Evolutionary conservation across 2,113 vertebrate genomes (phyloP).

Genomic region (Narcine bancroftii): DNA sequence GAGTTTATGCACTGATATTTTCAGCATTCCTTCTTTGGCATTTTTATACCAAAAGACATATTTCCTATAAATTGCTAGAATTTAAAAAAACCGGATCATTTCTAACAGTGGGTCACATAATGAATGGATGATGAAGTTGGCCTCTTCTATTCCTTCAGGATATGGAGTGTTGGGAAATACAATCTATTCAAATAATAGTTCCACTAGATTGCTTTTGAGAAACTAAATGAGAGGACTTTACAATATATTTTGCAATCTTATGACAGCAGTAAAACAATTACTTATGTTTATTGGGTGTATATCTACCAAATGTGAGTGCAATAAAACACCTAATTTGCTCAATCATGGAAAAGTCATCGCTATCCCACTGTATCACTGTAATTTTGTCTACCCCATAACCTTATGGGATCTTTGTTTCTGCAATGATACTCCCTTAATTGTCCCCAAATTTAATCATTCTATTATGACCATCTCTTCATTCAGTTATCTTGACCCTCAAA

Average conservation of each 20-base stretch:
- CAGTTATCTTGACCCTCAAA: no score
- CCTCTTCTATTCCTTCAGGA: neutral
- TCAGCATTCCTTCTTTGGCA: neutral
- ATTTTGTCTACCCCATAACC: no score
- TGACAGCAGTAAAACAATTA: slow-evolving; percentile 14
- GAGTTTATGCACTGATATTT: neutral
- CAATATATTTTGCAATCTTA: neutral
- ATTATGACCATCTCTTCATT: no score
- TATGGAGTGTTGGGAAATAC: neutral
- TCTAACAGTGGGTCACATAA: neutral
- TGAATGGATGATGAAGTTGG: neutral
- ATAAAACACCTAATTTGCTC: neutral
- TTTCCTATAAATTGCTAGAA: neutral
- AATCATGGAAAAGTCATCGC: neutral
- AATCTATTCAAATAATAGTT: neutral
- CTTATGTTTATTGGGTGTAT: neutral
- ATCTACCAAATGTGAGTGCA: neutral
- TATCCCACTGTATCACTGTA: no score
- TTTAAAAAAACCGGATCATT: neutral
- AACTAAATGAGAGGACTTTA: neutral
- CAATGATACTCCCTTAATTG: no score
- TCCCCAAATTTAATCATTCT: no score
- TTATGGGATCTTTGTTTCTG: no score
- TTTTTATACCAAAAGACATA: neutral
- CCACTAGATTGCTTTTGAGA: neutral